Conservation (phyloP, 2,888 invertebrate species). For the Calliopum simillimum region DNA sequence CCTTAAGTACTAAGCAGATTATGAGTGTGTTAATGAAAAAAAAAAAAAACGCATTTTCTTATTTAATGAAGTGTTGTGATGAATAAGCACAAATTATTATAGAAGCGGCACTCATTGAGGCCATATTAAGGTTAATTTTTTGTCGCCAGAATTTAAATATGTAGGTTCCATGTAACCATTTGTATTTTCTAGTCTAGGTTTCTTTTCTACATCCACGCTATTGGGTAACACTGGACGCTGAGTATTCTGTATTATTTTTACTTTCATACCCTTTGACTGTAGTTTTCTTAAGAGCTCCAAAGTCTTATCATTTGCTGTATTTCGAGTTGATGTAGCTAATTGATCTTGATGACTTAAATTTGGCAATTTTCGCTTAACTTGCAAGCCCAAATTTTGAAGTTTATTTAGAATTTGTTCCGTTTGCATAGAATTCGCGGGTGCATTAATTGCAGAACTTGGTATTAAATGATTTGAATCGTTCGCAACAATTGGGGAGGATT, state of each 20-base stretch:
- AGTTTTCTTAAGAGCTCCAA: conserved; percentile 56
- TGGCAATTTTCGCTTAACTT: conserved; percentile 52
- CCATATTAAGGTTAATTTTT: not conserved
- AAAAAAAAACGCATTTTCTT: too few relatives aligned
- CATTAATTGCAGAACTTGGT: conserved; percentile 3
- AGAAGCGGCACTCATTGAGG: too few relatives aligned
- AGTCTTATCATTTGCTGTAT: conserved; percentile 46
- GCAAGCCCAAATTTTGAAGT: conserved; percentile 57
- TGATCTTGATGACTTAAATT: not conserved
- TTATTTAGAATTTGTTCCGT: conserved; percentile 55
- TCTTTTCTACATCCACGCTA: too few relatives aligned
- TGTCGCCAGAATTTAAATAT: not conserved
- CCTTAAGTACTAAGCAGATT: too few relatives aligned
- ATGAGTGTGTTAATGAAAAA: too few relatives aligned
- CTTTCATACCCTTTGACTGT: conserved; percentile 58
- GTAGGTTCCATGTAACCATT: too few relatives aligned
- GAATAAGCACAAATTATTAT: too few relatives aligned
- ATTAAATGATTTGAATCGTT: not conserved
- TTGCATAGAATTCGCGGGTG: conserved; percentile 33
- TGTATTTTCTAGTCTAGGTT: too few relatives aligned
- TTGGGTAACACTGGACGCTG: too few relatives aligned
- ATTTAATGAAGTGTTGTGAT: too few relatives aligned
- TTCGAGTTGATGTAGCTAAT: conserved; percentile 35
- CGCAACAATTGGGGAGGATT: too few relatives aligned
- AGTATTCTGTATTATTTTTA: conserved; percentile 42